Evolutionary conservation across 2,888 invertebrate genomes (phyloP).

Genomic region (Synergus umbraculus): DNA sequence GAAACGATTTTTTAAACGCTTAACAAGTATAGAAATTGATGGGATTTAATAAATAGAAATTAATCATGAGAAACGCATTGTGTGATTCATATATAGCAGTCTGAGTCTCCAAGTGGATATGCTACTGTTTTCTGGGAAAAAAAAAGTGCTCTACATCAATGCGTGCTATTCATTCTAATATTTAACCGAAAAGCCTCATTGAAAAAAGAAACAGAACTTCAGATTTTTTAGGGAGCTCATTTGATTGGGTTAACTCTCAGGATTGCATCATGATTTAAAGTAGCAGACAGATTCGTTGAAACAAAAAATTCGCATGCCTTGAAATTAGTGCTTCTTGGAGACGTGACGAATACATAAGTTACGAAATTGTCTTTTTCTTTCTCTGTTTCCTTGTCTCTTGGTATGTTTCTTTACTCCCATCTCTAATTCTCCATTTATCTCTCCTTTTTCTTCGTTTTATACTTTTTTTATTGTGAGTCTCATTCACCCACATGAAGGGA

Average conservation of each 20-base stretch:
- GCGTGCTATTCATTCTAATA: conserved; percentile 15
- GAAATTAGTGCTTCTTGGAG: conserved; percentile 37
- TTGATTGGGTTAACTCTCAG: conserved; percentile 22
- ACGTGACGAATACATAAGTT: conserved; percentile 11
- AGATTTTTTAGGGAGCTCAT: conserved; percentile 6
- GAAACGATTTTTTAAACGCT: not conserved
- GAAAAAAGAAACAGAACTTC: conserved; percentile 9
- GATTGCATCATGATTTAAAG: conserved; percentile 34
- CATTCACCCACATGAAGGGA: conserved; percentile 43
- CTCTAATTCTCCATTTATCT: conserved; percentile 8
- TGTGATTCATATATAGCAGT: not conserved
- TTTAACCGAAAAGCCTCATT: conserved; percentile 25
- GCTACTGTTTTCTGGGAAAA: not conserved
- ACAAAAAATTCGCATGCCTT: conserved; percentile 31
- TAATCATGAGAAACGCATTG: not conserved
- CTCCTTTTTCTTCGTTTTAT: not conserved
- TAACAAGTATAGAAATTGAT: not conserved
- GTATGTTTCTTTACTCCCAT: not conserved
- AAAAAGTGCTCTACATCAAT: conserved; percentile 27
- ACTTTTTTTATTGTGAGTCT: conserved; percentile 23
- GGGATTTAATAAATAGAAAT: too few species aligned
- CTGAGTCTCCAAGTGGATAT: not conserved
- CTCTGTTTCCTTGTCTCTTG: not conserved
- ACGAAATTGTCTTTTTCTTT: not conserved
- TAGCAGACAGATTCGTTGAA: conserved; percentile 22